Base-by-base conservation (phyloP, 2,113 vertebrate genomes). In the Sylvietta virens region DNA sequence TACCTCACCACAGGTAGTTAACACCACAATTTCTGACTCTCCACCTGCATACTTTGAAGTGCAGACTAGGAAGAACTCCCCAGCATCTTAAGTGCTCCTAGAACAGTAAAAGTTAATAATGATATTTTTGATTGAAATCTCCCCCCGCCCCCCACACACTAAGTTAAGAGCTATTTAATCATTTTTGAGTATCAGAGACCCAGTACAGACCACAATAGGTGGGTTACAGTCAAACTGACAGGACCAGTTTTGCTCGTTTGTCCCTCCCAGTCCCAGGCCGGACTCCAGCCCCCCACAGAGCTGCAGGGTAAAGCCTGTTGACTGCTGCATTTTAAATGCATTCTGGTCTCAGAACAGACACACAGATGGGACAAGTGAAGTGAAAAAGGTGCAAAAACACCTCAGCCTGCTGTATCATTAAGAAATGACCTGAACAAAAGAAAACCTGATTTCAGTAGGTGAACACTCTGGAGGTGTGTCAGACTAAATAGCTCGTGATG, bases 151-250 rank as follows among this genome's bases (percentile, higher is more conserved):
- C 73, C 74, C 40, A 45, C 61, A 13, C 35, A 74, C 50, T 39
- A 85, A 93, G 71, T 86, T 79, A 90, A 18, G 48, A 96, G 81
- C 91, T 95, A 85, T 86, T 96, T 95, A 95, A 96, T 76, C 92
- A 87, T 86, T 95, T 81, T 47, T 54, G 67, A 44, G 61, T 66
- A 83, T 89, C 58, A 62, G 57, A 91, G 92, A 89, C 40, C 39
- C 31, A 47, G 73, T 33, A 90, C 65, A 92, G 94, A 37, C 31
- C 60, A 66, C 79, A 91, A 79, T 3, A 72, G 51, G 53, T 47
- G 74, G 90, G 85, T 88, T 79, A 94, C 70, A 81, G 90, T 77
- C 90, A 73, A 81, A 71, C 37, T 3, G 71, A 73, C 33, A 14
- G 42, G 76, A 93, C 48, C 74, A 54, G 80, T 80, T 78, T 20